Evolutionary conservation across 2,888 invertebrate species (phyloP).

Genomic region (Brachypterus glaber): DNA sequence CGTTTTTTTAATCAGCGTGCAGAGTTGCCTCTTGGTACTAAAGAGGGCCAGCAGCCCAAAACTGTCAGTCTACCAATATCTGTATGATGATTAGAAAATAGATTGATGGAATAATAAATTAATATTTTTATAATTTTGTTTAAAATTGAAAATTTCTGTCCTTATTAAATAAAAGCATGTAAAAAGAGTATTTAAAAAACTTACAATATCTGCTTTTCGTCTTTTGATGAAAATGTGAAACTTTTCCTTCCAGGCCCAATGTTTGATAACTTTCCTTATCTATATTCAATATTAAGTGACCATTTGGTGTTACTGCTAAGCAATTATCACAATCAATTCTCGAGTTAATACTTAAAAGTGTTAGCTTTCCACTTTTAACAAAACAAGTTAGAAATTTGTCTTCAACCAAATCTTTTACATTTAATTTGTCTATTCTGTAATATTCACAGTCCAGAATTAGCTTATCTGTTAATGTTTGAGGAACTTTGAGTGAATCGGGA

Average conservation of each 20-base stretch:
- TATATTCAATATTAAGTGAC: constrained; percentile 44
- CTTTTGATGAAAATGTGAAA: constrained; percentile 21
- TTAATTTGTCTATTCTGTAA: constrained; percentile 43
- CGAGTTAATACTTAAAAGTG: constrained; percentile 41
- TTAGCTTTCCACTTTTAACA: constrained; percentile 47
- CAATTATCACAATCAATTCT: constrained; percentile 46
- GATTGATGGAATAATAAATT: too few relatives aligned
- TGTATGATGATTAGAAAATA: too few relatives aligned
- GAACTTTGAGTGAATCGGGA: constrained; percentile 41
- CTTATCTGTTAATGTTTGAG: constrained; percentile 35
- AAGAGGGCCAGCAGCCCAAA: too few relatives aligned
- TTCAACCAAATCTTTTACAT: constrained; percentile 41
- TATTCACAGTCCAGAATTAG: constrained; percentile 45
- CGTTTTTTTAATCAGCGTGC: too few relatives aligned
- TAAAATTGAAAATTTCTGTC: too few relatives aligned
- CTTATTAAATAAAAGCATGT: neutral
- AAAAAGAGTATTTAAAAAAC: constrained; percentile 14
- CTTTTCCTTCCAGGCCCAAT: constrained; percentile 46
- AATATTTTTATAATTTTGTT: too few relatives aligned
- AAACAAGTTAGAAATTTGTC: constrained; percentile 47
- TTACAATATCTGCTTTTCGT: constrained; percentile 22
- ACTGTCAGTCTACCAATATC: too few relatives aligned
- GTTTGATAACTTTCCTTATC: constrained; percentile 44
- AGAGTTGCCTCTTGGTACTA: too few relatives aligned
- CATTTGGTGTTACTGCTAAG: constrained; percentile 43